Base-by-base conservation (phyloP, 2,888 invertebrate species). In the Lithophane semibrunnea region DNA sequence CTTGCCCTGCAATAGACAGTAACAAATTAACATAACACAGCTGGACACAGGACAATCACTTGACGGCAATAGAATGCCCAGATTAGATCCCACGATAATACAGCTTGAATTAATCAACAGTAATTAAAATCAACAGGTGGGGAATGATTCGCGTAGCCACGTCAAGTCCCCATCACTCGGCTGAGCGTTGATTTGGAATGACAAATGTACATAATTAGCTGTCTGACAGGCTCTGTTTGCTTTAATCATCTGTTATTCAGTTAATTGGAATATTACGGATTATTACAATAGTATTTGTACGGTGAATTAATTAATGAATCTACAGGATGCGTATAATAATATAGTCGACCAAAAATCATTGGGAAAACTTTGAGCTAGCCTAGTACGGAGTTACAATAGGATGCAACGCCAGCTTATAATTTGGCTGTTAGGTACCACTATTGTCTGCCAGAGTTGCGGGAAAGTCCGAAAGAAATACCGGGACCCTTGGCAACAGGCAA, bases 151-250 rank as follows among this genome's bases (percentile, higher is more conserved):
- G 47, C 75, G 69, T 56, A 47, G 66, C 42, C 49, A 47, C 61
- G 79, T 66, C 68, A 75, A 44, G 37, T 61, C 71, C 18, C 21
- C 65, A 42, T 37, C 58, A 73, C 65, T 64, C 54, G 21, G n/a
- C 16, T 49, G n/a, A 69, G 69, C 71, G 79, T 73, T 79, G 79
- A 82, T 84, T 77, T 56, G 63, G 61, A 76, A 80, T 87, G 82
- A 86, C 82, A 79, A 82, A 86, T 79, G 78, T 77, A 68, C 73
- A 75, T 79, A 77, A 86, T 84, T 86, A 86, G 52, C 71, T 54
- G n/a, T 44, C 58, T 68, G 78, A 13, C 67, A 56, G 44, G 78
- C 70, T 52, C 66, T 78, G 76, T 78, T 73, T 77, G 69, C 66
- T 67, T 73, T 47, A 69, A 75, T 72, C 24, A 80, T 79, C 76